Percentiles rank a stretch among this genome's conserved stretches.
Conservation (phyloP, 2,888 invertebrate species). For the Trissoscelio sp. region DNA sequence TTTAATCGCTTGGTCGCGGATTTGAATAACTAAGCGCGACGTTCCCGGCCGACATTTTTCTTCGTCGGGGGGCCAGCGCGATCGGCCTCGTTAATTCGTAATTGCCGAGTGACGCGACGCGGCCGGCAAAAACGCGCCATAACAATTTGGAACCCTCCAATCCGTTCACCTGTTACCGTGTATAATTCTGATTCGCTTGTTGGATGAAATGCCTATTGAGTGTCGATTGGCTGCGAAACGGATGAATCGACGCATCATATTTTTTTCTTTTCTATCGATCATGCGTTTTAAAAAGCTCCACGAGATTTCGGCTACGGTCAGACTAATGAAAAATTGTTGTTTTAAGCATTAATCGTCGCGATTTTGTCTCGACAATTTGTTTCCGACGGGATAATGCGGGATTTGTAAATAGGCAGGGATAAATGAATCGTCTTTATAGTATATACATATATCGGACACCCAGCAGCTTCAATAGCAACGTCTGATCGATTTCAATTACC, state of each 20-base stretch:
- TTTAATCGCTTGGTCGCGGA: constrained; percentile 75
- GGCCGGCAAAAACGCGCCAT: constrained; percentile 30
- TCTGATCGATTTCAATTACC: constrained; percentile 61
- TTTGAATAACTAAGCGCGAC: constrained; percentile 79
- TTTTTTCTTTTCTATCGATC: background rate
- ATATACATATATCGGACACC: constrained; percentile 26
- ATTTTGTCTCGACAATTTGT: constrained; percentile 31
- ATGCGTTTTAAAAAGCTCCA: constrained; percentile 29
- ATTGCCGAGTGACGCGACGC: constrained; percentile 36
- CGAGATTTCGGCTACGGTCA: constrained; percentile 17
- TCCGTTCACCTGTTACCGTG: constrained; percentile 51
- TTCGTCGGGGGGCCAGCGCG: constrained; percentile 17
- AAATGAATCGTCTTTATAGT: constrained; percentile 50
- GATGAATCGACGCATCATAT: constrained; percentile 13
- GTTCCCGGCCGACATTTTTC: constrained; percentile 53
- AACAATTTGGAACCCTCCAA: constrained; percentile 33
- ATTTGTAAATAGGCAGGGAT: constrained; percentile 54
- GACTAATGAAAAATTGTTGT: constrained; percentile 43
- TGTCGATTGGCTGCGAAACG: constrained; percentile 53
- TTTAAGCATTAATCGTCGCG: constrained; percentile 4
- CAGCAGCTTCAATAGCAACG: constrained; percentile 7
- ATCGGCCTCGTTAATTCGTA: constrained; percentile 44
- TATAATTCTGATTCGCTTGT: constrained; percentile 55
- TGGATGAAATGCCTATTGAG: constrained; percentile 57
- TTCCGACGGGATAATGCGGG: constrained; percentile 29